Conservation (phyloP, 2,888 invertebrate species). For the Drosophila recens region DNA sequence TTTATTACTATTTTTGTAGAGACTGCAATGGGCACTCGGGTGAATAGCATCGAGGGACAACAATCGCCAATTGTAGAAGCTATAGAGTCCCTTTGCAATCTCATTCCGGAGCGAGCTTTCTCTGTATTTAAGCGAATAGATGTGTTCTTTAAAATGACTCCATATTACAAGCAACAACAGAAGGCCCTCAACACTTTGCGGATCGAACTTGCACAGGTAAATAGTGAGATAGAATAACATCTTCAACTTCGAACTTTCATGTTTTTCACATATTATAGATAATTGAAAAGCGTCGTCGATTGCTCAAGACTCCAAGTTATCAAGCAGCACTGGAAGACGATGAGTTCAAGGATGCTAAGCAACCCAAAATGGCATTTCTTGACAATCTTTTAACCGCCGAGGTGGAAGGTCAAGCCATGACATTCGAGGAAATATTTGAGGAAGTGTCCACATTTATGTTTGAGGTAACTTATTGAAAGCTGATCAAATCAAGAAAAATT, state of each 20-base stretch:
- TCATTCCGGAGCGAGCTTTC: constrained; percentile 56
- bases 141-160: constrained; percentile 80
- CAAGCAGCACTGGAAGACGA: constrained; percentile 28
- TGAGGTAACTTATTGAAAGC: constrained; percentile 55
- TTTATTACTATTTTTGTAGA: constrained; percentile 33
- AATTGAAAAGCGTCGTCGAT: constrained; percentile 52
- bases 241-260: background rate
- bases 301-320: constrained; percentile 31
- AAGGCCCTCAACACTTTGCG: constrained; percentile 73
- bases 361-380: constrained; percentile 76
- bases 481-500: too few species aligned
- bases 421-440: constrained; percentile 74
- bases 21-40: constrained; percentile 68
- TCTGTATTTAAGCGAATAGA: constrained; percentile 61
- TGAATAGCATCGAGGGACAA: constrained; percentile 62
- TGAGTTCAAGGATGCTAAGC: constrained; percentile 31
- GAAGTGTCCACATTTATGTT: constrained; percentile 82
- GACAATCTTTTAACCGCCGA: constrained; percentile 75
- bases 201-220: constrained; percentile 44
- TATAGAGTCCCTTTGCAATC: constrained; percentile 79
- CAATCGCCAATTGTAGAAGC: constrained; percentile 84
- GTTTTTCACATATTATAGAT: constrained; percentile 34
- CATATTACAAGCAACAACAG: constrained; percentile 85
- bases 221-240: too few species aligned
- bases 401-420: constrained; percentile 68